Evolutionary conservation across 1,140 invertebrate genomes (phyloP), one percentile per base, ranked within the genome.

Genomic region (Philaenus spumarius): DNA sequence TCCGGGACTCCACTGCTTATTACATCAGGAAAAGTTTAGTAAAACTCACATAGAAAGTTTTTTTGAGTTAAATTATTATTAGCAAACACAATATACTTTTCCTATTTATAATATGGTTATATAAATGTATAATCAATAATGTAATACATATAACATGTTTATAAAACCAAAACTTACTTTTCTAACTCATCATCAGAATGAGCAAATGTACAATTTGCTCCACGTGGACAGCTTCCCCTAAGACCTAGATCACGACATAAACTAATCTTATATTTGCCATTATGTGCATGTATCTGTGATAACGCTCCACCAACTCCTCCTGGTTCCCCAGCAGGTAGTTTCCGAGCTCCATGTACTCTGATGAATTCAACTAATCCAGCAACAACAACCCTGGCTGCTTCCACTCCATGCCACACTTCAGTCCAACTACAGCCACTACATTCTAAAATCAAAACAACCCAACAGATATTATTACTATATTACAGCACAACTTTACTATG

Each of bases 181-280:
- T 95, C 91, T 15, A 95, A 74, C 73, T 97, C 93, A 58, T 93
- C 87, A 59, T 90, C 86, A 7, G 88, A 91, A 72, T 97, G 93
- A 24, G 92, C 91, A 77, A 94, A 96, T 0, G 90, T 94, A 71
- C 94, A 97, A 66, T 84, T 85, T 17, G 81, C 83, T 4, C 91
- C 89, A 23, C 93, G 76, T 0, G 93, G 93, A 74, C 93, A 97
- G 30, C 79, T 83, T 0, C 87, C 83, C 14, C 87, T 77, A 2
- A 85, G 74, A 0, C 85, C 80, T 2, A 93, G 75, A 73, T 95
- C 93, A 3, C 93, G 78, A 66, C 93, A 97, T 82, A 95, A 85
- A 66, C 87, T 90, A 6, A 93, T 90, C 78, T 95, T 95, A 70
- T 95, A 95, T 68, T 90, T 90, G 1, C 81, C 46, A 19, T 40